Evolutionary conservation across 2,113 vertebrate species (phyloP), one percentile per base, ranked within the genome.

Genomic region (Hassar affinis): DNA sequence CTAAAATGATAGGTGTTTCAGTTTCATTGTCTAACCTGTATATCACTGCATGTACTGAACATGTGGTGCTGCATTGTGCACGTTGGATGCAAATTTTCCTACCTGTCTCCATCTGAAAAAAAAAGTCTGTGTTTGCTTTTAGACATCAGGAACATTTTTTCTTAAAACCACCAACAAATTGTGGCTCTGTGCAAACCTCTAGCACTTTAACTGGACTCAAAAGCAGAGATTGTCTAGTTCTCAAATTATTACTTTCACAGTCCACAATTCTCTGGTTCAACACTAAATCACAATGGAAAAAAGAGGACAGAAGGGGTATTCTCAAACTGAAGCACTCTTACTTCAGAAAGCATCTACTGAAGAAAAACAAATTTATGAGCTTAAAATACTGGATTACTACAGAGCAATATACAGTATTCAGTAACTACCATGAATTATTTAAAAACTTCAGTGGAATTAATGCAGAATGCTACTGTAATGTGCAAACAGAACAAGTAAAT

Each of bases 171-270:
- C 80, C 56, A 75, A 75, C 30, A 82, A 62, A 62, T 49, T 64
- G 71, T 57, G 64, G 7, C 33, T 56, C 64, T 57, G 22, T 56
- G 61, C 47, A 83, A 27, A 64, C 27, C 81, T 82, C 69, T 25
- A 62, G 71, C 56, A 61, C 33, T 83, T 72, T 81, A 81, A 81
- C 79, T 30, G 59, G 52, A 49, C 56, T 74, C 27, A 83, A 76
- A 82, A 76, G 56, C 30, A 15, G 17, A 76, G 71, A 83, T 64
- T 83, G 81, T 83, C 57, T 83, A 62, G 81, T 83, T 57, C 71
- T 62, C 57, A 62, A 76, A 76, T 75, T 64, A 83, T 62, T 75
- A 57, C 71, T 61, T 83, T 22, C 30, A 83, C 56, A 76, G 47
- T 64, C 47, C 74, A 64, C 57, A 76, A 49, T 49, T 35, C 45